Conservation (phyloP, 2,797 vertebrate species). For the Pipistrellus pipistrellus region DNA sequence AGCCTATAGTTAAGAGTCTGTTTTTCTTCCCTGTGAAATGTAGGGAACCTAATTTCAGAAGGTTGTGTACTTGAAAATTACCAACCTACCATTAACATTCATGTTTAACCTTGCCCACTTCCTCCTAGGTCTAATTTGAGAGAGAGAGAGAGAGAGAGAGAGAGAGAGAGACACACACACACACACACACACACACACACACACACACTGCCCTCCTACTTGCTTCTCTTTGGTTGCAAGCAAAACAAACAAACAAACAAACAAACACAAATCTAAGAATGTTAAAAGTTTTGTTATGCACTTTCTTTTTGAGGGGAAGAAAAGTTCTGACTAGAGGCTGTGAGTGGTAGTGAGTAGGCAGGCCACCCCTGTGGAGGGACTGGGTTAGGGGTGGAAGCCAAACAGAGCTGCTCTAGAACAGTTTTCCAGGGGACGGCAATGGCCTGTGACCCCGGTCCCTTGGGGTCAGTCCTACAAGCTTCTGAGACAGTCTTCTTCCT, state of each 20-base stretch:
- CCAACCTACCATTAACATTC: not conserved
- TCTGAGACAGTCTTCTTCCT: not conserved
- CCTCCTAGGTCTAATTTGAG: not conserved
- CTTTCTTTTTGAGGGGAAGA: not conserved
- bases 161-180: not conserved
- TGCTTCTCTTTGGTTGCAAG: not conserved
- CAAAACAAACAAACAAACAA: not conserved
- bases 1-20: not conserved
- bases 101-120: not conserved
- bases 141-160: not conserved
- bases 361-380: not conserved
- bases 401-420: not conserved
- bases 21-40: not conserved
- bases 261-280: not conserved
- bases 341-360: not conserved
- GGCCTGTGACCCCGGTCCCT: not conserved
- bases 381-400: not conserved
- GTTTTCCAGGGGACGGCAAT: not conserved
- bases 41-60: not conserved
- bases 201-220: too few species aligned
- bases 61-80: not conserved
- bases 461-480: not conserved
- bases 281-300: not conserved
- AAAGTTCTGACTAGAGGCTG: not conserved
- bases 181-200: too few species aligned